phyloP scores from a whole-genome alignment of 1,140 invertebrate genomes.

The Archegozetes longisetosus region DNA sequence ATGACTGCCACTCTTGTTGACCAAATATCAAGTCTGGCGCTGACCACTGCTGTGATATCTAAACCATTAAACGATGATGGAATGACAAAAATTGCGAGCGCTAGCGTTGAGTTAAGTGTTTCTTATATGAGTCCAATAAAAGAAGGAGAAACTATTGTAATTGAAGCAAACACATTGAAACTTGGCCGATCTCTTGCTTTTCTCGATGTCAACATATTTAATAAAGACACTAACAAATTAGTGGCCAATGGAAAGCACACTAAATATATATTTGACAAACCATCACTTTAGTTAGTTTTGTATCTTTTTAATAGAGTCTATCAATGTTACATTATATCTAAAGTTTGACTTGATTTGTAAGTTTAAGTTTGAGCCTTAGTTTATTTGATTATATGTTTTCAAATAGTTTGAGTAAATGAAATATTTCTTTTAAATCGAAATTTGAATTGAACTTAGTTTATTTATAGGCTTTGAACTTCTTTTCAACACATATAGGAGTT shows the following conservation, averaged over 20 bases:
- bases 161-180: constrained; percentile 60
- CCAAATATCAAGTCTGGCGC: constrained; percentile 57
- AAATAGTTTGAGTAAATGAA: not conserved
- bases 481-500: not conserved
- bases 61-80: not conserved
- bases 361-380: not conserved
- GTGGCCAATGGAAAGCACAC: constrained; percentile 61
- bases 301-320: no score
- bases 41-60: constrained; percentile 34
- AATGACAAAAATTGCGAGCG: constrained; percentile 41
- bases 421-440: not conserved
- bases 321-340: no score
- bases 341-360: no score
- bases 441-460: not conserved
- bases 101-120: constrained; percentile 54
- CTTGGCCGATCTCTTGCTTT: constrained; percentile 61
- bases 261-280: constrained; percentile 42
- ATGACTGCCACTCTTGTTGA: constrained; percentile 65
- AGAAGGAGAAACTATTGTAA: constrained; percentile 55
- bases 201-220: constrained; percentile 52
- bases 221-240: constrained; percentile 49
- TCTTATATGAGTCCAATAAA: constrained; percentile 52
- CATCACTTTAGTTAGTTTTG: no score
- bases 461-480: not conserved
- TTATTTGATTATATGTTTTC: not conserved